These are phyloP conservation scores for Melanitta fusca DNA, from an alignment of 2,797 vertebrate genomes.

Conservation along the genomic window DNA sequence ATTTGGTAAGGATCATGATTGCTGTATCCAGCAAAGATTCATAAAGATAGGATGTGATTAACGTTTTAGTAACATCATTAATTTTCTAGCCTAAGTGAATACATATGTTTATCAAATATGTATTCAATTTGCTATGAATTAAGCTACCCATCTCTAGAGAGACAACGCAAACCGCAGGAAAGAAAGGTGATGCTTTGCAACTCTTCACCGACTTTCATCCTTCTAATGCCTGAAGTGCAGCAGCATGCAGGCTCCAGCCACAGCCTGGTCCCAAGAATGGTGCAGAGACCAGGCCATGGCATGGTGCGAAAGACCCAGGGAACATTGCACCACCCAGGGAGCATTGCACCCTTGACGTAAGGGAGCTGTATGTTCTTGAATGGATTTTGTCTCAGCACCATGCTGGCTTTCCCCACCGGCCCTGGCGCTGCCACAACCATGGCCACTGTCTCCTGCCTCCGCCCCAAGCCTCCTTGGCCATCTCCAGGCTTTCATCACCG, in stretches of 20 bases:
- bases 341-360: rapidly evolving
- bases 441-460: not conserved
- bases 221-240: not conserved
- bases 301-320: not conserved
- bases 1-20: not conserved
- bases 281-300: rapidly evolving
- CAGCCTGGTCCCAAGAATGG: rapidly evolving
- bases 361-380: not conserved
- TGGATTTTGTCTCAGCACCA: not conserved
- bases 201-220: not conserved
- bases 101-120: not conserved
- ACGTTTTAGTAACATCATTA: not conserved
- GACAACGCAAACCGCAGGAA: not conserved
- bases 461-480: not conserved
- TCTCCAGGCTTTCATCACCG: not conserved
- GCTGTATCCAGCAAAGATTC: not conserved
- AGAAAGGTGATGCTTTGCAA: not conserved
- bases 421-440: not conserved
- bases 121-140: not conserved
- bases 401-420: not conserved
- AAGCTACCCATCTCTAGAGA: not conserved
- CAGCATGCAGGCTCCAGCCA: not conserved
- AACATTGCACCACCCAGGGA: not conserved
- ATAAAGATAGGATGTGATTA: not conserved
- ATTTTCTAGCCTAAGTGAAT: not conserved